These are phyloP conservation scores for Tribolium castaneum DNA, from an alignment of 1,140 invertebrate species.

Conservation along the genomic window DNA sequence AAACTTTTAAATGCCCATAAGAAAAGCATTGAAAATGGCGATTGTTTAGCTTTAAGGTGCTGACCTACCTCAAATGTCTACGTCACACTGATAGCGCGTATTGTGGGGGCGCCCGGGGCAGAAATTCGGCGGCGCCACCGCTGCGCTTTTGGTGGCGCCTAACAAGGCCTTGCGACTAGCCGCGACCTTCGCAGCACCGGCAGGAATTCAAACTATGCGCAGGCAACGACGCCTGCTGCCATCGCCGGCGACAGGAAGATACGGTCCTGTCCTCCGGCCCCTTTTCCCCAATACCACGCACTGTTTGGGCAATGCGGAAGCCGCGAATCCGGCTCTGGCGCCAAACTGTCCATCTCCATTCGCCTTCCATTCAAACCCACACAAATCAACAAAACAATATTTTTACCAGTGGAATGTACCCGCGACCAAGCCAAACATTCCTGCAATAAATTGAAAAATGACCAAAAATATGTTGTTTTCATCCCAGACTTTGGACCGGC, in stretches of 20 bases:
- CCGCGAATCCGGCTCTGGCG: constrained; percentile 18
- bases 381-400: neutral
- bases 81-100: too few relatives aligned
- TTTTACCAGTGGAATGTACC: neutral
- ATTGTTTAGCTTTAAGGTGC: too few relatives aligned
- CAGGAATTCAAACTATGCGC: constrained; percentile 38
- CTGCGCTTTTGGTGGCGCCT: constrained; percentile 38
- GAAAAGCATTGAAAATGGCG: too few relatives aligned
- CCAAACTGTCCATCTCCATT: neutral
- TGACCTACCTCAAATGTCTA: too few relatives aligned
- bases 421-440: too few relatives aligned
- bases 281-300: neutral
- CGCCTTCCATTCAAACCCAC: neutral
- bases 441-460: too few relatives aligned
- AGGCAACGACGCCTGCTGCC: constrained; percentile 30
- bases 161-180: constrained; percentile 37
- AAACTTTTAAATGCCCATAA: too few relatives aligned
- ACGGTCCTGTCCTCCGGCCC: constrained; percentile 10
- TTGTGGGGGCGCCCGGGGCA: constrained; percentile 5
- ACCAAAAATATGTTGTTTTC: too few relatives aligned
- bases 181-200: constrained; percentile 37
- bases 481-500: too few relatives aligned
- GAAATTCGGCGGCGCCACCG: constrained; percentile 17
- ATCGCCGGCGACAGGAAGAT: constrained; percentile 24
- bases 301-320: constrained; percentile 32